Evolutionary conservation across 1,140 invertebrate genomes (phyloP).

Genomic region (Matsumurasca onukii): DNA sequence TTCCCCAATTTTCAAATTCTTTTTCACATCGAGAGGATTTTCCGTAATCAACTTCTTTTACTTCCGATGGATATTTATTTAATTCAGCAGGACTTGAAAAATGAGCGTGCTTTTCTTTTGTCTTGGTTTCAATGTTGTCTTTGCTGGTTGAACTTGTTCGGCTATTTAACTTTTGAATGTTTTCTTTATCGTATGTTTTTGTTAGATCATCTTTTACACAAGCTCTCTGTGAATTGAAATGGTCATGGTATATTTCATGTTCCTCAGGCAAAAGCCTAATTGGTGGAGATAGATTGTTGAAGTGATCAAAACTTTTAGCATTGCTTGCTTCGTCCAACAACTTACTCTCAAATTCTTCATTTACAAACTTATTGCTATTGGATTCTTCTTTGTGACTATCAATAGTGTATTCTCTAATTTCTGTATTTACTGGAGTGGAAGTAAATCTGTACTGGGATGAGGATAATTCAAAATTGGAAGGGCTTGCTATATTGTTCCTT

Average conservation of each 20-base stretch:
- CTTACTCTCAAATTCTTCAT: background rate
- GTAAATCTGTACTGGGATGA: slow-evolving; percentile 10
- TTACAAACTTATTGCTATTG: background rate
- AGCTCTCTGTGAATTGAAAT: background rate
- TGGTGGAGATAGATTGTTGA: background rate
- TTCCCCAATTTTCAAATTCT: no score
- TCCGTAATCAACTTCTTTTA: no score
- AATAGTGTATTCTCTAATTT: background rate
- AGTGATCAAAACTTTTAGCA: no score
- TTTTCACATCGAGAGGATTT: no score
- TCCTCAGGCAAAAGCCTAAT: background rate
- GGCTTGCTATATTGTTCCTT: background rate
- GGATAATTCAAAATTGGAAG: background rate
- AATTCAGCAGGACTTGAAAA: background rate
- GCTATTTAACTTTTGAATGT: no score
- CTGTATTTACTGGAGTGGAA: background rate
- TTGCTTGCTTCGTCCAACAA: no score
- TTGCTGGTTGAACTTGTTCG: no score
- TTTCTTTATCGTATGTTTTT: no score
- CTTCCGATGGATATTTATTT: background rate
- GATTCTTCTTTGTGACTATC: background rate
- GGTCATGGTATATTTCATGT: slow-evolving; percentile 9
- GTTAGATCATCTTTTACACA: no score
- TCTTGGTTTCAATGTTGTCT: no score
- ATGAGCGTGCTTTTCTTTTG: slow-evolving; percentile 15